Conservation (phyloP, 2,797 vertebrate species). For the Spinus pinus region DNA sequence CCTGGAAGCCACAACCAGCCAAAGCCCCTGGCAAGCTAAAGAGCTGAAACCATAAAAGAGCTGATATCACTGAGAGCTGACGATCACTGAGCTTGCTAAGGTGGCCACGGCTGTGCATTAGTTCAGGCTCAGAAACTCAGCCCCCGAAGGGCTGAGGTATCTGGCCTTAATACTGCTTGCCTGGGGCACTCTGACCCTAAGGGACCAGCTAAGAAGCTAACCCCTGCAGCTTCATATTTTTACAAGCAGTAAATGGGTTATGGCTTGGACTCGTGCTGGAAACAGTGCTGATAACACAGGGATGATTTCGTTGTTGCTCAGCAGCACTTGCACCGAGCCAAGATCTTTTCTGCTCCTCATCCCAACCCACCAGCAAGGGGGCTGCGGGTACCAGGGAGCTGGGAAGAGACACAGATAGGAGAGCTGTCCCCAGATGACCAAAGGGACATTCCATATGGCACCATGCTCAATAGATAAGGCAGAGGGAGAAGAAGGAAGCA, state of each 20-base stretch:
- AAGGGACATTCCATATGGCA: background rate
- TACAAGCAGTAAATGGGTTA: background rate
- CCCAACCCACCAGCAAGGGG: background rate
- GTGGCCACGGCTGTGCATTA: no score
- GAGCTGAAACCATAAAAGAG: no score
- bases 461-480: background rate
- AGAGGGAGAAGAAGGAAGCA: background rate
- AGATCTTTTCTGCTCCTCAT: background rate
- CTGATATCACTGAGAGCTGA: no score
- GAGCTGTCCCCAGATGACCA: background rate
- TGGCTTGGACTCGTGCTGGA: background rate
- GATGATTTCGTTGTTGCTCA: background rate
- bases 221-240: no score
- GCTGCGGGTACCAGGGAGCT: background rate
- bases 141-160: no score
- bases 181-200: no score
- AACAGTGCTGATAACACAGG: background rate
- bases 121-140: no score
- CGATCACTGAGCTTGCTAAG: no score
- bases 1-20: no score
- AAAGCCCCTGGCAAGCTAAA: no score
- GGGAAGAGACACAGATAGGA: background rate
- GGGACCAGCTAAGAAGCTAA: no score
- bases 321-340: background rate
- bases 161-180: no score